Evolutionary conservation across 2,113 vertebrate species (phyloP), one percentile per base, ranked within the genome.

Genomic region (Gasterosteus nipponicus): DNA sequence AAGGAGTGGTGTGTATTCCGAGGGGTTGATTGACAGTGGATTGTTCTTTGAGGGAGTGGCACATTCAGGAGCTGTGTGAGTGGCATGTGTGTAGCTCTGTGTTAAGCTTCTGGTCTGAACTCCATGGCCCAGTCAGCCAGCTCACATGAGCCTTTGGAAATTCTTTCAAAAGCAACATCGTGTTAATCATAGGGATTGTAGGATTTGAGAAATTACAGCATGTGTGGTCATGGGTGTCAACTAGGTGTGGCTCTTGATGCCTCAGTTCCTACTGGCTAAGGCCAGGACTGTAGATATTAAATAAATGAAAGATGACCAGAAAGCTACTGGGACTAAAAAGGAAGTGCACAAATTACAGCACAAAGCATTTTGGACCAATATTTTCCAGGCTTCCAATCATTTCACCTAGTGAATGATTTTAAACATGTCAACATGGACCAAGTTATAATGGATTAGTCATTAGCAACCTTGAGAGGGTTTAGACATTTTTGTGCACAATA

Each of bases 21-120:
- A 11, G 44, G 60, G 58, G 46, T 57, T 69, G 49, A 64, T 42
- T 69, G 65, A 26, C 78, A 59, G 10, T 5, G 71, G 78, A 63
- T 73, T 85, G 73, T 87, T 87, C 47, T 11, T n/a, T 2, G 31
- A 87, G 86, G 82, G 86, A 88, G 84, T 84, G 51, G 86, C 82
- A 61, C 65, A 12, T 56, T 66, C 74, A 22, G 64, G 56, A 62
- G 82, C 49, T 22, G 42, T 18, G 26, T 63, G 22, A 4, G 35
- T 58, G 8, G 51, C 16, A 19, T n/a, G 51, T 54, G 51, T 54
- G 22, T 54, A n/a, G n/a, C 51, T 35, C 35, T 59, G 9, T 47
- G 26, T 65, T 46, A 11, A 49, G 54, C 53, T 71, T 3, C 33
- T 63, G 60, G 49, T 66, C 61, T 75, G 41, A 70, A 31, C 60